These are phyloP conservation scores for Celastrina argiolus DNA, from an alignment of 2,888 invertebrate species.

Conservation along the genomic window DNA sequence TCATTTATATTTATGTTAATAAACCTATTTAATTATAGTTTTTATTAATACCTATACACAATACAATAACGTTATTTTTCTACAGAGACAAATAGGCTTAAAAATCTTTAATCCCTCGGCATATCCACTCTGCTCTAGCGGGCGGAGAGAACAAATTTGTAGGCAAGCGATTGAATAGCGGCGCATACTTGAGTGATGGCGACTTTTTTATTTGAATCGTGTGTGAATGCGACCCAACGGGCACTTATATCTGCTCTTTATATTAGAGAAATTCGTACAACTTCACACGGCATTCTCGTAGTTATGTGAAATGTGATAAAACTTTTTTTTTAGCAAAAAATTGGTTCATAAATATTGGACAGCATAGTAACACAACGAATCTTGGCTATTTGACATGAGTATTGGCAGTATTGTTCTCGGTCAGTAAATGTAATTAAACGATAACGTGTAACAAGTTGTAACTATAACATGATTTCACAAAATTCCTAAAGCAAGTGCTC, in stretches of 20 bases:
- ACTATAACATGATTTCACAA: neutral
- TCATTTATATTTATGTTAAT: too few relatives aligned
- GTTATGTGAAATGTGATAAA: neutral
- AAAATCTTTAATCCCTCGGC: constrained; percentile 27
- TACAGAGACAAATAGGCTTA: neutral
- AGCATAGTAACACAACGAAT: neutral
- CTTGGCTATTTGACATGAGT: neutral
- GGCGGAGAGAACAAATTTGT: constrained; percentile 60
- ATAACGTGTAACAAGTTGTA: neutral
- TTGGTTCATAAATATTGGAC: neutral
- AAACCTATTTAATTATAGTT: too few relatives aligned
- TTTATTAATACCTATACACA: too few relatives aligned
- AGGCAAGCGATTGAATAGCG: constrained; percentile 71
- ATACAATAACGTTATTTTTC: neutral
- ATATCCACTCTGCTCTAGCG: constrained; percentile 50
- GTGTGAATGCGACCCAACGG: constrained; percentile 67
- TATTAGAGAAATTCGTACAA: neutral
- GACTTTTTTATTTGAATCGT: constrained; percentile 79
- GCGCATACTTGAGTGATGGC: constrained; percentile 77
- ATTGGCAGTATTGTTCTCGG: too few relatives aligned
- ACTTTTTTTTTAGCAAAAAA: neutral
- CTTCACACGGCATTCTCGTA: neutral
- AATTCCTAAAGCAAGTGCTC: neutral
- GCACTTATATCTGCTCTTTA: constrained; percentile 21
- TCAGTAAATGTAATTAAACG: neutral